Conservation (phyloP, 2,797 vertebrate genomes). For the Hemibagrus guttatus region DNA sequence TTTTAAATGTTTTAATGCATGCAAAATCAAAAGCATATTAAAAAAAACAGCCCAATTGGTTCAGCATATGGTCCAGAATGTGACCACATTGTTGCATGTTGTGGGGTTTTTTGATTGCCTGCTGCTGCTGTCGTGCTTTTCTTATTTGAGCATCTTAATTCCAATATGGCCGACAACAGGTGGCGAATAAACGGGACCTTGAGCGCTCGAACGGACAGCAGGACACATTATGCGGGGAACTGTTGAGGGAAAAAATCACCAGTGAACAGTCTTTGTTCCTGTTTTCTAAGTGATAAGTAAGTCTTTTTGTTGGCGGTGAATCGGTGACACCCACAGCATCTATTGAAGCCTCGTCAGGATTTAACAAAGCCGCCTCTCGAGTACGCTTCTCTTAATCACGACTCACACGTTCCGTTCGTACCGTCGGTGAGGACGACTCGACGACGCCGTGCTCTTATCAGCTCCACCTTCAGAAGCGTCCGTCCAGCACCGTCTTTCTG, state of each 20-base stretch:
- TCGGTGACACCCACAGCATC: background rate
- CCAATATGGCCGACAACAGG: slow-evolving; percentile 16
- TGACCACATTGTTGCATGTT: background rate
- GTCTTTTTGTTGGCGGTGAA: slow-evolving; percentile 11
- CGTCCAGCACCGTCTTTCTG: background rate
- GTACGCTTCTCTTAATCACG: slow-evolving; percentile 39
- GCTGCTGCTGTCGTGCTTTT: slow-evolving; percentile 8
- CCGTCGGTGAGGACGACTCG: background rate
- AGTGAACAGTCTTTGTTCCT: background rate
- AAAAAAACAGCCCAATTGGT: background rate
- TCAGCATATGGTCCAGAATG: background rate
- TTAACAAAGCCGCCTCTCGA: slow-evolving; percentile 28
- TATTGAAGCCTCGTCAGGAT: slow-evolving; percentile 6
- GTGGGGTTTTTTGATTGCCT: background rate
- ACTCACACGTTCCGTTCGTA: slow-evolving; percentile 2
- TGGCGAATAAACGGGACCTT: slow-evolving; percentile 6
- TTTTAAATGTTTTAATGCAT: background rate
- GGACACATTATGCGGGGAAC: background rate
- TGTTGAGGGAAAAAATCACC: background rate
- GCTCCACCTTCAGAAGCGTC: background rate
- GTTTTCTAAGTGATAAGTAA: slow-evolving; percentile 14
- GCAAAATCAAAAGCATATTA: background rate
- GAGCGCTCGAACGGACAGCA: background rate
- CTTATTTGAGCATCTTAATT: slow-evolving; percentile 8
- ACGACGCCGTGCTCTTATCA: background rate